A percentile compares a stretch with the other conserved stretches of the same genome.
phyloP scores from a whole-genome alignment of 2,888 invertebrate genomes.

The Augochlorella aurata region DNA sequence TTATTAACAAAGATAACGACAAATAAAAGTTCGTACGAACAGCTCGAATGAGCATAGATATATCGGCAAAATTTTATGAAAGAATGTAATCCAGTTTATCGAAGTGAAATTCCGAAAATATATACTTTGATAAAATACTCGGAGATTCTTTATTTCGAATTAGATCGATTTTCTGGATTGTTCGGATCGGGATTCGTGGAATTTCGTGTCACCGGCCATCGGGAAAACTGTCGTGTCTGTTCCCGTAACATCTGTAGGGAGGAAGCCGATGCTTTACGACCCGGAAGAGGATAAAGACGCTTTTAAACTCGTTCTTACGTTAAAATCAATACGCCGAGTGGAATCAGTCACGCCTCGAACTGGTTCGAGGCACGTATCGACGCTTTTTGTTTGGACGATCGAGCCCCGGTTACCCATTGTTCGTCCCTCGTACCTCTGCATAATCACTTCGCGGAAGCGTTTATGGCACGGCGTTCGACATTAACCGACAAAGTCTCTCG shows the following conservation, averaged over 20 bases:
- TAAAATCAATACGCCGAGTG: conserved; percentile 52
- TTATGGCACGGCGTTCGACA: conserved; percentile 7
- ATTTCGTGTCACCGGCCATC: not conserved
- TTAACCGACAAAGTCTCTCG: conserved; percentile 1
- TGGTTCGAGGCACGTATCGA: conserved; percentile 49
- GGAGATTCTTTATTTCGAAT: not conserved
- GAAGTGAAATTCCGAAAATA: no score
- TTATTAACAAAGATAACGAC: no score
- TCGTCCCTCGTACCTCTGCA: conserved; percentile 20
- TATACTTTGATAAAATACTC: no score
- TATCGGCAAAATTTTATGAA: no score
- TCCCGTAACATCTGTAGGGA: not conserved
- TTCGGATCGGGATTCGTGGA: not conserved
- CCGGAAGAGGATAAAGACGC: conserved; percentile 43
- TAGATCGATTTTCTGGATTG: no score
- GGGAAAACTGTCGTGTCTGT: not conserved
- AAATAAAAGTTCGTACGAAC: no score
- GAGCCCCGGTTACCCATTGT: conserved; percentile 19
- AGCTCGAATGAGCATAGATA: no score
- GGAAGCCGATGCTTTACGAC: conserved; percentile 30
- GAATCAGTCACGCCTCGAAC: conserved; percentile 44
- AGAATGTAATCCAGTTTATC: no score
- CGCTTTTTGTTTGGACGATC: conserved; percentile 40
- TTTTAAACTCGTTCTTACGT: conserved; percentile 46
- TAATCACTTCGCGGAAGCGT: conserved; percentile 15